These are phyloP conservation scores for Meghimatium bilineatum DNA, from an alignment of 2,888 invertebrate genomes.

Conservation along the genomic window DNA sequence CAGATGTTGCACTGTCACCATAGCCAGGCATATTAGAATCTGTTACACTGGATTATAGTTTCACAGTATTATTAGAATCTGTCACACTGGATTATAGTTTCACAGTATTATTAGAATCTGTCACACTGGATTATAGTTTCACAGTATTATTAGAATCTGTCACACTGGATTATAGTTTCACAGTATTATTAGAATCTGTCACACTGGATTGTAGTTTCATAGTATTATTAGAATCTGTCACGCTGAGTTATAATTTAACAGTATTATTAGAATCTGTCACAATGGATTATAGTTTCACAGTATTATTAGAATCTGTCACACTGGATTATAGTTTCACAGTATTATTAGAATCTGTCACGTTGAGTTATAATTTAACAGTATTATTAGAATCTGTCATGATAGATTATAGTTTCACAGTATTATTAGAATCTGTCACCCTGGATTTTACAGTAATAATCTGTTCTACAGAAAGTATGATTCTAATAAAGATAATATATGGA, in stretches of 20 bases:
- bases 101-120: constrained; percentile 62
- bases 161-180: constrained; percentile 60
- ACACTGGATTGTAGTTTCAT: too few species aligned
- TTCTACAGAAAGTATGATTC: too few species aligned
- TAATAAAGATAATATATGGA: too few species aligned
- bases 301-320: constrained; percentile 71
- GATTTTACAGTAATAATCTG: too few species aligned
- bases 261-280: neutral
- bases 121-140: constrained; percentile 62
- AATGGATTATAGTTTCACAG: too few species aligned
- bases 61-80: neutral
- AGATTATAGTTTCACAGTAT: neutral
- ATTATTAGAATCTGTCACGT: neutral
- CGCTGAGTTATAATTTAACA: constrained; percentile 57
- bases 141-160: constrained; percentile 65
- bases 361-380: too few species aligned
- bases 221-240: constrained; percentile 71
- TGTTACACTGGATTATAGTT: constrained; percentile 63
- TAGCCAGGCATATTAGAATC: constrained; percentile 72
- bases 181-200: neutral
- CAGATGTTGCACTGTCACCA: constrained; percentile 65
- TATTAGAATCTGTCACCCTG: neutral
- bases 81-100: constrained; percentile 62
- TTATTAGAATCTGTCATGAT: constrained; percentile 73
- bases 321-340: constrained; percentile 54